Percentiles rank a stretch among this genome's conserved stretches.
Evolutionary conservation across 2,113 vertebrate species (phyloP).

Genomic region (Ramphastos sulfuratus): DNA sequence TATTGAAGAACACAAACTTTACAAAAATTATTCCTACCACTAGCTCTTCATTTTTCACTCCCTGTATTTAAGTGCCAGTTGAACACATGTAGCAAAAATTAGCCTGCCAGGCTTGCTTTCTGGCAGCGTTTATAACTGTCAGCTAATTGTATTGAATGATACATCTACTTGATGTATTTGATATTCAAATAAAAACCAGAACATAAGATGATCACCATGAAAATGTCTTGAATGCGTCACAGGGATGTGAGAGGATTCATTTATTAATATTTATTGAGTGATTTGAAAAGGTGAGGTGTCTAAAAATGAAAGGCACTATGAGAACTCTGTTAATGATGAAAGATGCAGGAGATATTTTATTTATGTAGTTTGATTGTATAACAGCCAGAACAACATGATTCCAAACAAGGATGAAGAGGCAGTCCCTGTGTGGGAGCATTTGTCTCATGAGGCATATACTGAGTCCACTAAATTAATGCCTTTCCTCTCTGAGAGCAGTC

Average conservation of each 20-base stretch:
- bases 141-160: constrained; percentile 45
- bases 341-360: constrained; percentile 49
- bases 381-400: neutral
- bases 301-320: constrained; percentile 46
- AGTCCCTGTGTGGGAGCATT: neutral
- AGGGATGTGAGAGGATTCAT: constrained; percentile 43
- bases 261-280: constrained; percentile 67
- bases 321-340: constrained; percentile 45
- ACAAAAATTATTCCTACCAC: neutral
- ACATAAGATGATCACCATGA: constrained; percentile 31
- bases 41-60: constrained; percentile 12
- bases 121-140: constrained; percentile 40
- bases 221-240: constrained; percentile 51
- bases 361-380: constrained; percentile 23
- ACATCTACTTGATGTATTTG: constrained; percentile 40
- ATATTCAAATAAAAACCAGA: constrained; percentile 56
- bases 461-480: neutral
- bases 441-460: neutral
- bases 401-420: neutral
- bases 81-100: constrained; percentile 23
- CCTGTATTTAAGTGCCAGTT: neutral
- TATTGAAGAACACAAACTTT: neutral
- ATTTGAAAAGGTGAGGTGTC: constrained; percentile 62
- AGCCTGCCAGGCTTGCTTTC: constrained; percentile 23
- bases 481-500: neutral